These are phyloP conservation scores for Atethmia centrago DNA, from an alignment of 2,888 invertebrate species.

Conservation along the genomic window DNA sequence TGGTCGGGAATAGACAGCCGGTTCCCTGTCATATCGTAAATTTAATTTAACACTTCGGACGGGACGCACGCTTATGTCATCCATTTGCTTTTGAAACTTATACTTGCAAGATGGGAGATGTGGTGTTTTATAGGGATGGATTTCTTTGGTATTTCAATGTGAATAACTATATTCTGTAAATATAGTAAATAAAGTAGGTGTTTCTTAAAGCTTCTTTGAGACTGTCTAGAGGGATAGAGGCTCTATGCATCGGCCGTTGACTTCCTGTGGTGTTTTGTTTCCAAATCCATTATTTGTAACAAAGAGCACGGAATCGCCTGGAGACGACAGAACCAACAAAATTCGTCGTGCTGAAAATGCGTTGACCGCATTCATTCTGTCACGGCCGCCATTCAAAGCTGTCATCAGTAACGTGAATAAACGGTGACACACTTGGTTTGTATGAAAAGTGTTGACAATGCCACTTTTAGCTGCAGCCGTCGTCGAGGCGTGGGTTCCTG, in stretches of 20 bases:
- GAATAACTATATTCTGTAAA: conserved; percentile 20
- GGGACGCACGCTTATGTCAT: conserved; percentile 60
- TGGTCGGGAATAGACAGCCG: conserved; percentile 59
- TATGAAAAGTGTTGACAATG: not conserved
- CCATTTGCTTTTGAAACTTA: conserved; percentile 61
- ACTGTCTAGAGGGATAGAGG: not conserved
- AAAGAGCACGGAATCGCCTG: not conserved
- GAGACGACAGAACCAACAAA: not conserved
- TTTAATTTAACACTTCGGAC: conserved; percentile 75
- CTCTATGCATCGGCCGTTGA: not conserved
- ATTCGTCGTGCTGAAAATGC: not conserved
- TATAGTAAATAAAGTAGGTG: not conserved
- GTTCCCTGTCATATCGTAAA: conserved; percentile 72
- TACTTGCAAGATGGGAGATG: conserved; percentile 30
- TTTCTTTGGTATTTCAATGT: conserved; percentile 13
- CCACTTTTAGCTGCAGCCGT: too few species aligned
- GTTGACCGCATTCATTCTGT: not conserved
- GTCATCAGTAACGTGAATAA: not conserved
- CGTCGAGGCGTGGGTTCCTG: too few species aligned
- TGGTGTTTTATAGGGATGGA: conserved; percentile 31
- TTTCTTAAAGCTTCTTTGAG: not conserved
- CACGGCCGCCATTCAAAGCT: not conserved
- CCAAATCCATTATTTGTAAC: not conserved
- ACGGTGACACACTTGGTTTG: not conserved
- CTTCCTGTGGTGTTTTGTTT: not conserved